Evolutionary conservation across 2,113 vertebrate species (phyloP), one percentile per base, ranked within the genome.

Genomic region (Pomatostomus ruficeps): DNA sequence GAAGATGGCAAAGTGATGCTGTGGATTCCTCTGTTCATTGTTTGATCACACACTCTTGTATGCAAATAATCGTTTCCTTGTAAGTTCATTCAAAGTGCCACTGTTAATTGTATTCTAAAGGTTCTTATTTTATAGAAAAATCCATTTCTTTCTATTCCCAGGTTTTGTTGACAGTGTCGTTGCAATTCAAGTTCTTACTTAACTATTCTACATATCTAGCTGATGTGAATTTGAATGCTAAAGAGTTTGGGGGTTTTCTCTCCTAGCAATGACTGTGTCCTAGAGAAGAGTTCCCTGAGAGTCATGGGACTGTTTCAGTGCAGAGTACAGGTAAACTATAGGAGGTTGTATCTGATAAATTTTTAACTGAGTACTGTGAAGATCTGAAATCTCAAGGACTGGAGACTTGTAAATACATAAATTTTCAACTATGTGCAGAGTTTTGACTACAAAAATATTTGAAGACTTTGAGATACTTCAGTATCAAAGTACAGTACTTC

Each of bases 401-500:
- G 42, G 25, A 57, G 59, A 46, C 68, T 79, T 93, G 59, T 79
- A 88, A 85, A 91, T 91, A 79, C 1, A 6, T 12, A 72, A 24
- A 20, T 89, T 88, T 49, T 75, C 71, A 89, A 68, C 29, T 49
- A 67, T 2, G 1, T 63, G 23, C 46, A 76, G 59, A 85, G 33
- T 75, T 88, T 73, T 78, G 75, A 49, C 76, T 52, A 46, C 22
- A 81, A 33, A 86, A 54, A 31, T 36, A 72, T 66, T 65, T 72
- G 59, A 94, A 85, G 72, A 58, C 54, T 65, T 84, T 19, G 59
- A 75, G 74, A 82, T 96, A 85, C 90, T 52, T 20, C n/a, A n/a
- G n/a, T n/a, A n/a, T n/a, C n/a, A n/a, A n/a, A n/a, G n/a, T n/a
- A n/a, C n/a, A n/a, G n/a, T n/a, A 57, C 71, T 88, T 83, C 63